phyloP scores from a whole-genome alignment of 2,797 vertebrate genomes.

The Crax fasciolata region DNA sequence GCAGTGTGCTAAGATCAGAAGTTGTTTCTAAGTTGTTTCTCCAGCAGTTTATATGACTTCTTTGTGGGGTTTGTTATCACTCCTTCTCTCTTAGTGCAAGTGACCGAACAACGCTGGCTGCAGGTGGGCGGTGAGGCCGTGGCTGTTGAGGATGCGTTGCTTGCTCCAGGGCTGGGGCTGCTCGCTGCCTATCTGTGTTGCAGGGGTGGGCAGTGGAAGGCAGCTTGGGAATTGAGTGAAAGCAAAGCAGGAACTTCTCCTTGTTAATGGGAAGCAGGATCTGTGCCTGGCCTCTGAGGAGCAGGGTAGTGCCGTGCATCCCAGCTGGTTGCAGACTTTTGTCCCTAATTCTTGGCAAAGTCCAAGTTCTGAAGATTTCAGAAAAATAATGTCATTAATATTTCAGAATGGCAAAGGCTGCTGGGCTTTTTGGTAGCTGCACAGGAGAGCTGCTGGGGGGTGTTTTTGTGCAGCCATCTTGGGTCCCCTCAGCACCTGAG shows the following conservation, averaged over 20 bases:
- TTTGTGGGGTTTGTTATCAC: background rate
- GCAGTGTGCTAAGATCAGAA: background rate
- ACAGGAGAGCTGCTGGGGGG: background rate
- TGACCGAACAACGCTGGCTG: fast-evolving
- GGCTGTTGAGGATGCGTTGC: fast-evolving
- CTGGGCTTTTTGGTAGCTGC: background rate
- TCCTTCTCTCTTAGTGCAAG: background rate
- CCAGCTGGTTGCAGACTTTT: background rate
- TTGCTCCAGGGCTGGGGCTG: background rate
- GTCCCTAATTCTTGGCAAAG: background rate
- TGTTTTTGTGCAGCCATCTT: background rate
- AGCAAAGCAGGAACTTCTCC: background rate
- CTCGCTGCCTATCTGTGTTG: fast-evolving
- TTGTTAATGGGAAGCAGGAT: fast-evolving
- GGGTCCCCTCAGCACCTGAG: background rate
- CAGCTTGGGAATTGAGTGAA: background rate
- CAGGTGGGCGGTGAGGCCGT: fast-evolving
- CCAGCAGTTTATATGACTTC: background rate
- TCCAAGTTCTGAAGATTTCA: background rate
- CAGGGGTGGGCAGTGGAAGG: background rate
- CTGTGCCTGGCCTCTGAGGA: background rate
- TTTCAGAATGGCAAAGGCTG: background rate
- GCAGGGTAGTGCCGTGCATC: background rate
- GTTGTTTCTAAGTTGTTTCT: background rate
- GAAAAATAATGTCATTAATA: fast-evolving